Conservation (phyloP, 2,888 invertebrate species). For the Polylopha cassiicola region DNA sequence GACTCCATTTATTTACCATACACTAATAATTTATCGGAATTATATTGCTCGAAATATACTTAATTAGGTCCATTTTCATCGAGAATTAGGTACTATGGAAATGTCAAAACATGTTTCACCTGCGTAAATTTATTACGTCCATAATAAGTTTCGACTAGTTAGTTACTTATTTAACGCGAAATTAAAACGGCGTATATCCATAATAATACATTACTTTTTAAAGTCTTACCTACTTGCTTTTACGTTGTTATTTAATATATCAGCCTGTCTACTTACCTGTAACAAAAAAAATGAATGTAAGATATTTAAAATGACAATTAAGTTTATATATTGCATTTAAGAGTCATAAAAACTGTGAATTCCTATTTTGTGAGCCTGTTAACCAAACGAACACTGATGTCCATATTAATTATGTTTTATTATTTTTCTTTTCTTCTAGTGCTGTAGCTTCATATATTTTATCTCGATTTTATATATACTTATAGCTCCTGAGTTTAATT, state of each 20-base stretch:
- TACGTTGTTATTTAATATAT: slow-evolving; percentile 15
- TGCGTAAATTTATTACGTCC: slow-evolving; percentile 27
- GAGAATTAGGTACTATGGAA: slow-evolving; percentile 21
- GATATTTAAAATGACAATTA: slow-evolving; percentile 1
- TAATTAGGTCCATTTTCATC: slow-evolving; percentile 15
- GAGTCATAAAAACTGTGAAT: no score
- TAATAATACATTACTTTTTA: background rate
- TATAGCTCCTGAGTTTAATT: no score
- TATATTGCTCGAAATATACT: slow-evolving; percentile 3
- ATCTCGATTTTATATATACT: no score
- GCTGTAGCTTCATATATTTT: no score
- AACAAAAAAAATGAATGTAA: slow-evolving; percentile 23
- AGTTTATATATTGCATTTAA: no score
- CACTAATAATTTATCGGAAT: slow-evolving; percentile 6
- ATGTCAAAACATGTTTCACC: slow-evolving; percentile 27
- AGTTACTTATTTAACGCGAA: no score
- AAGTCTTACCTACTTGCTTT: slow-evolving; percentile 24
- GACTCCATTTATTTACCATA: no score
- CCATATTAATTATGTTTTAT: no score
- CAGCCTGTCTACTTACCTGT: slow-evolving; percentile 32
- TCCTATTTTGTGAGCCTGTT: no score
- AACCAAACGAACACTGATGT: no score
- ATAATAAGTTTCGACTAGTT: slow-evolving; percentile 19
- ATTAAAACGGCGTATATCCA: slow-evolving; percentile 10
- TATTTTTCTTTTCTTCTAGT: no score